Percentiles rank a stretch among this genome's conserved stretches.
Conservation (phyloP, 2,113 vertebrate genomes). For the Ictalurus punctatus region DNA sequence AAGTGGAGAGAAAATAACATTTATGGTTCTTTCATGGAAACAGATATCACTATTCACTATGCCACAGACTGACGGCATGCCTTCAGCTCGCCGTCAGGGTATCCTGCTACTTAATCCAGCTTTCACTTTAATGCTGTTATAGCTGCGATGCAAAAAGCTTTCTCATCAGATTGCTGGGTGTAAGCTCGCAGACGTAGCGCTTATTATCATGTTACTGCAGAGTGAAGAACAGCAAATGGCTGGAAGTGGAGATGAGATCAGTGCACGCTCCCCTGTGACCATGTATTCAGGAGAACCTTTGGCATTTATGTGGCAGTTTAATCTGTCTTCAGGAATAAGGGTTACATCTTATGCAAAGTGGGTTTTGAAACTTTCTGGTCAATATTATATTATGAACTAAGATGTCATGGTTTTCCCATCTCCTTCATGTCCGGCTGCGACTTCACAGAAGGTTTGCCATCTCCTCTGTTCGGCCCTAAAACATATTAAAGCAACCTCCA, state of each 20-base stretch:
- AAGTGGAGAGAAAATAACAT: constrained; percentile 72
- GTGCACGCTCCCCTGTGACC: neutral
- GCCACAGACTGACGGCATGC: constrained; percentile 72
- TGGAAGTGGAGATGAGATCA: constrained; percentile 11
- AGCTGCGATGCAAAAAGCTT: constrained; percentile 24
- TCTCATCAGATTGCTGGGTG: constrained; percentile 27
- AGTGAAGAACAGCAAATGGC: constrained; percentile 26
- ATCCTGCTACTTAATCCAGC: neutral
- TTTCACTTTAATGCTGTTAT: constrained; percentile 32
- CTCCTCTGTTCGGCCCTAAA: neutral
- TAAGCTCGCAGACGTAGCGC: constrained; percentile 17
- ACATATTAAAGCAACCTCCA: neutral
- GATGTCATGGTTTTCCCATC: neutral
- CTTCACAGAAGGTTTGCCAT: neutral
- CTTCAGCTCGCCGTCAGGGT: constrained; percentile 46
- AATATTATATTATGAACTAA: neutral
- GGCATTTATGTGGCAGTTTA: neutral
- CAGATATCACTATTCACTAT: constrained; percentile 79
- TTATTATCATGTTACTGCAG: constrained; percentile 36
- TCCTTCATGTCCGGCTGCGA: neutral
- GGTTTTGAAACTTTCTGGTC: neutral
- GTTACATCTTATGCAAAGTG: neutral
- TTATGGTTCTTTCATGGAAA: constrained; percentile 80
- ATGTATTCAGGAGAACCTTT: neutral
- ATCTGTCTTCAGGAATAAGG: neutral